Conservation (phyloP, 2,888 invertebrate genomes). For the Pristionchus fissidentatus region DNA sequence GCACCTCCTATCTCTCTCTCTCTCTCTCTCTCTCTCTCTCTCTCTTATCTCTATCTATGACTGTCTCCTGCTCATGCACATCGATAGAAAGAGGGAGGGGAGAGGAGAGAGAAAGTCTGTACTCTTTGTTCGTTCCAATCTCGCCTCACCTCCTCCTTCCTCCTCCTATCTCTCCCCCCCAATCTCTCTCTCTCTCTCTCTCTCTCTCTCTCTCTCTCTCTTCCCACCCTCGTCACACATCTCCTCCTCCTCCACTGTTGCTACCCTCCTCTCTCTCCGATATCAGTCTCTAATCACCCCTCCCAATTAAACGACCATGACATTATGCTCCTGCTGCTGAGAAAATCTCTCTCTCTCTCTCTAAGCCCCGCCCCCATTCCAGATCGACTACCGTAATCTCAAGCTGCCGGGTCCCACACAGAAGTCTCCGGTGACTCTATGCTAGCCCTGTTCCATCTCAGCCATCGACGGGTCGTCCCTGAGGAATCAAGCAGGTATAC, state of each 20-base stretch:
- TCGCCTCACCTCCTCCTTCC: neutral
- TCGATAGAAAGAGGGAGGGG: neutral
- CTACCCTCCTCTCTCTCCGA: neutral
- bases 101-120: neutral
- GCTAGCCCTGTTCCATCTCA: constrained; percentile 23
- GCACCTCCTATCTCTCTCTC: constrained; percentile 5
- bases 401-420: neutral
- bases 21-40: neutral
- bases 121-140: constrained; percentile 1
- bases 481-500: neutral
- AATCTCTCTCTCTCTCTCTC: neutral
- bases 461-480: neutral
- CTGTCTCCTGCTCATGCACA: too few relatives aligned
- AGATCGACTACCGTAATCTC: constrained; percentile 22
- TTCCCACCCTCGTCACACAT: neutral
- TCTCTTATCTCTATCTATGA: constrained; percentile 6
- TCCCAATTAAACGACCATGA: neutral
- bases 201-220: neutral
- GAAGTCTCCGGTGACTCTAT: constrained; percentile 1
- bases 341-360: too few relatives aligned
- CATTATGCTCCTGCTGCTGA: constrained; percentile 23
- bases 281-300: neutral
- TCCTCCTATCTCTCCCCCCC: neutral
- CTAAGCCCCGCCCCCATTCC: neutral
- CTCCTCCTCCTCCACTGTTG: constrained; percentile 27